Conservation (phyloP, 2,113 vertebrate genomes). For the Chaetodon auriga region DNA sequence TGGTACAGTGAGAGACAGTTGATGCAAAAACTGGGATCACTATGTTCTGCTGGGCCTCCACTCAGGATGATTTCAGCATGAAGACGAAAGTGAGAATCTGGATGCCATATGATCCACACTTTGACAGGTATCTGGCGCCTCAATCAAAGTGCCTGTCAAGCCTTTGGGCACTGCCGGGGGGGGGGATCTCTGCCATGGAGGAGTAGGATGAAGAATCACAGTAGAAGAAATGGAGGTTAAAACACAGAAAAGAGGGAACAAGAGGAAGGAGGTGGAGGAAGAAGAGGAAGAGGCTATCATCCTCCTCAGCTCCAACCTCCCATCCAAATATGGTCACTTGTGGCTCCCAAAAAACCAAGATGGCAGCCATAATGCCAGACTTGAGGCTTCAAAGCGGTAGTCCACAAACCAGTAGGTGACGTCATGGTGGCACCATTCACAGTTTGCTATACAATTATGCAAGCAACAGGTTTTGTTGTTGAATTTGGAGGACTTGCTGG, state of each 20-base stretch:
- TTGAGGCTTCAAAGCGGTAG: no score
- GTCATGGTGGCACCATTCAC: no score
- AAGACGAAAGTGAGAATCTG: conserved; percentile 18
- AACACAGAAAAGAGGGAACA: background rate
- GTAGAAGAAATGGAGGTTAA: background rate
- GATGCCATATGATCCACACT: conserved; percentile 25
- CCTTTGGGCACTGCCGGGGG: background rate
- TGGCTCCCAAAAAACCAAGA: no score
- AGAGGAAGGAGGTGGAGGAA: background rate
- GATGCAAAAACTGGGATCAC: background rate
- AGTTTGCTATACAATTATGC: no score
- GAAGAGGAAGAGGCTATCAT: background rate
- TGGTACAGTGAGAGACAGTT: background rate
- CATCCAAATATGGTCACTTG: no score
- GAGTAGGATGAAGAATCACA: background rate
- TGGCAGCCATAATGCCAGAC: no score
- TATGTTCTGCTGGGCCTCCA: background rate
- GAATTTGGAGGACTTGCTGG: no score
- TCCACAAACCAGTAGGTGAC: no score
- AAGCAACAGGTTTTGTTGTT: no score
- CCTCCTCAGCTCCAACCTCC: no score
- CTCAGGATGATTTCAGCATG: background rate
- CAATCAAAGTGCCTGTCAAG: background rate
- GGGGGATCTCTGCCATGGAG: background rate
- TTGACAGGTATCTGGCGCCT: conserved; percentile 1